Conservation (phyloP, 2,888 invertebrate species). For the Muscina levida region DNA sequence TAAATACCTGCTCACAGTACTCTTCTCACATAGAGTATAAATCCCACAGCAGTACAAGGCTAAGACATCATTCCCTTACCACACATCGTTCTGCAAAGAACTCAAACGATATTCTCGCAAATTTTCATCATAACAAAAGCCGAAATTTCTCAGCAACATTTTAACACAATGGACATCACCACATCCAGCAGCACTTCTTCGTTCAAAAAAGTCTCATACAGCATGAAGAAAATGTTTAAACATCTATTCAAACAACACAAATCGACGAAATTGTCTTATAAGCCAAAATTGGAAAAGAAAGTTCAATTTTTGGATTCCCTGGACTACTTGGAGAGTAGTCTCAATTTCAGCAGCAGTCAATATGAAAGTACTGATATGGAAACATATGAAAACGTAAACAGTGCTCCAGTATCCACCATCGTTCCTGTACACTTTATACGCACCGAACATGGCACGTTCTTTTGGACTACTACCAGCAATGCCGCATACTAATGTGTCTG, state of each 20-base stretch:
- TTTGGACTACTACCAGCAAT: slow-evolving; percentile 86
- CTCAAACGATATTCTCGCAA: too few species aligned
- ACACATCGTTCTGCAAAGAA: slow-evolving; percentile 74
- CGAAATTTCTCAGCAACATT: slow-evolving; percentile 69
- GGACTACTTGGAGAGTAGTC: slow-evolving; percentile 76
- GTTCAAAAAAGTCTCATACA: slow-evolving; percentile 78
- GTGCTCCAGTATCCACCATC: slow-evolving; percentile 73
- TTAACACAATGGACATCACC: slow-evolving; percentile 63
- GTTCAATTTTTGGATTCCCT: slow-evolving; percentile 77
- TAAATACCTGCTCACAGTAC: slow-evolving; percentile 69
- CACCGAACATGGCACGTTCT: slow-evolving; percentile 90
- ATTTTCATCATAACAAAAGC: slow-evolving; percentile 59
- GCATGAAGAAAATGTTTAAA: slow-evolving; percentile 85
- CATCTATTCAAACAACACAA: slow-evolving; percentile 84
- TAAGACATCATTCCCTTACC: slow-evolving; percentile 76
- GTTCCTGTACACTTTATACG: slow-evolving; percentile 88
- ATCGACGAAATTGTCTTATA: slow-evolving; percentile 49
- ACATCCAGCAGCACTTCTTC: slow-evolving; percentile 65
- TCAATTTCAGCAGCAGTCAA: slow-evolving; percentile 77
- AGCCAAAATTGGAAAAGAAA: slow-evolving; percentile 72
- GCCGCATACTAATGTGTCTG: slow-evolving; percentile 77
- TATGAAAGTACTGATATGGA: slow-evolving; percentile 79
- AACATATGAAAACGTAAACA: slow-evolving; percentile 76
- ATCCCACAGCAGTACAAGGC: slow-evolving; percentile 69
- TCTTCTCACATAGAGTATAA: slow-evolving; percentile 73